Conservation (phyloP, 1,140 invertebrate genomes). For the Vanessa tameamea region DNA sequence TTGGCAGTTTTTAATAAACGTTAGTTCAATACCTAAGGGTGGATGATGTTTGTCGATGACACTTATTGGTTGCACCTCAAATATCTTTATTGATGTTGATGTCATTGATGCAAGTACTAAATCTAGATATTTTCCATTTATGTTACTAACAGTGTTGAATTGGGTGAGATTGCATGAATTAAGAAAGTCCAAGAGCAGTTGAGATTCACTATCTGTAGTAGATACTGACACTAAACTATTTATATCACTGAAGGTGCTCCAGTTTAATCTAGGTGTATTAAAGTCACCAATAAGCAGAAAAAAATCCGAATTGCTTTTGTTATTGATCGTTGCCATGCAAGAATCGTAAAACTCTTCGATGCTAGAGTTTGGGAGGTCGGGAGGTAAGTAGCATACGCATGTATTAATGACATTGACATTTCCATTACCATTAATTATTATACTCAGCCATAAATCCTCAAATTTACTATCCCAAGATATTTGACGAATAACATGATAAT, state of each 20-base stretch:
- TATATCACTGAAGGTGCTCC: background rate
- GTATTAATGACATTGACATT: background rate
- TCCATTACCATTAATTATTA: background rate
- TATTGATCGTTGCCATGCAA: background rate
- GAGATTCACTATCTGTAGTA: background rate
- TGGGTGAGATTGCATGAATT: background rate
- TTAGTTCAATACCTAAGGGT: background rate
- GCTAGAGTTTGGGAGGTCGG: background rate
- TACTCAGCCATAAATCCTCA: conserved; percentile 6
- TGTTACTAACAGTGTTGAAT: background rate
- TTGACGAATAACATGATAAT: conserved; percentile 16
- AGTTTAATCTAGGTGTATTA: conserved; percentile 6
- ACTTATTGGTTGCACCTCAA: background rate
- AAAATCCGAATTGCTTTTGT: background rate
- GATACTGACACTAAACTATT: background rate
- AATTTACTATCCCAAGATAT: conserved; percentile 11
- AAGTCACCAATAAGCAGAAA: conserved; percentile 12
- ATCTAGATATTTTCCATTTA: conserved; percentile 3
- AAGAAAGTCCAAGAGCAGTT: conserved; percentile 6
- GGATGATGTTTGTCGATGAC: background rate
- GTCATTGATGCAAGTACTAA: background rate
- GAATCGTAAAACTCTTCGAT: conserved; percentile 6
- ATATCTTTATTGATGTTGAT: background rate
- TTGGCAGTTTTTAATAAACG: background rate
- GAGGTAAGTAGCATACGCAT: conserved; percentile 4